phyloP scores from a whole-genome alignment of 2,113 vertebrate species.

The Gallinago media region DNA sequence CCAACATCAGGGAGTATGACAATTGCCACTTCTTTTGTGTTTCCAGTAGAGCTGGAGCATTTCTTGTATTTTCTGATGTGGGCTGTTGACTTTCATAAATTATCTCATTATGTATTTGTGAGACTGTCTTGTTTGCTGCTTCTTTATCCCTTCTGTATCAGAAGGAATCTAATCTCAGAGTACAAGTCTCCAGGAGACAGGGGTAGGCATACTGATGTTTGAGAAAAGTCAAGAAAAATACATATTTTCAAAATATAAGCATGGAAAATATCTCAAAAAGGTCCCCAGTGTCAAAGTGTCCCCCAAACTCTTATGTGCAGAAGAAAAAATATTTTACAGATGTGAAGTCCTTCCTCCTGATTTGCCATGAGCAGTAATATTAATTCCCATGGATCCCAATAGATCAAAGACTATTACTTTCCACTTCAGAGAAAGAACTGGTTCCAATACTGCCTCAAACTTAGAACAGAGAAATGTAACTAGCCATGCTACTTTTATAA shows the following conservation, averaged over 20 bases:
- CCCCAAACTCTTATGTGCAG: not conserved
- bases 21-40: not conserved
- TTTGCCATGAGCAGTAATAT: not conserved
- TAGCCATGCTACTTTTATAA: not conserved
- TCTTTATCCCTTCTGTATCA: not conserved
- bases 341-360: not conserved
- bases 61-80: not conserved
- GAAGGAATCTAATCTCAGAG: not conserved
- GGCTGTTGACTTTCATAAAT: not conserved
- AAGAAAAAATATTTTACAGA: not conserved
- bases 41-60: not conserved
- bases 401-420: not conserved
- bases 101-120: not conserved
- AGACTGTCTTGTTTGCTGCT: not conserved
- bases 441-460: not conserved
- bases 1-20: accelerated
- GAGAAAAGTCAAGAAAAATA: not conserved
- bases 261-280: not conserved
- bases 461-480: not conserved
- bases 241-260: not conserved
- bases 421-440: not conserved
- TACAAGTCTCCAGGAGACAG: not conserved
- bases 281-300: not conserved
- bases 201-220: not conserved
- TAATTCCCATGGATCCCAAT: not conserved